Conservation (phyloP, 2,797 vertebrate genomes). For the Aselliscus stoliczkanus region DNA sequence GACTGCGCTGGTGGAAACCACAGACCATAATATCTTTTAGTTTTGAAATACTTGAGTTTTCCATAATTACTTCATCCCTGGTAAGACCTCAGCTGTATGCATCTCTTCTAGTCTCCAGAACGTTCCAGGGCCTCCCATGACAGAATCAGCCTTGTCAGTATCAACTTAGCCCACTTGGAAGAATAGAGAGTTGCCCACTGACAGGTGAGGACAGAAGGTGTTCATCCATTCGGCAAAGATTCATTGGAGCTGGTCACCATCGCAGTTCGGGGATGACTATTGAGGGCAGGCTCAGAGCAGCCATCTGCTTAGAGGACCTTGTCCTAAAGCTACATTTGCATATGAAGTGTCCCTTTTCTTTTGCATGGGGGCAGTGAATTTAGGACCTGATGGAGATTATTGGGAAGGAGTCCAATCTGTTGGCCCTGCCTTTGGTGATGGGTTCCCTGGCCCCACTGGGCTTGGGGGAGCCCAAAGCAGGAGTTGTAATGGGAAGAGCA, state of each 20-base stretch:
- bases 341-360: background rate
- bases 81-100: background rate
- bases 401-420: no score
- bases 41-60: background rate
- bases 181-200: no score
- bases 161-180: background rate
- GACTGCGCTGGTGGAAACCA: background rate
- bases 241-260: background rate
- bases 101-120: background rate
- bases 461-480: background rate
- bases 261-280: background rate
- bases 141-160: background rate
- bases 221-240: background rate
- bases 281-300: background rate
- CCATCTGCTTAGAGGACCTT: background rate
- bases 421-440: background rate
- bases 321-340: background rate
- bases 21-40: background rate
- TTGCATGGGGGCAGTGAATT: background rate
- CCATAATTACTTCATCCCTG: background rate
- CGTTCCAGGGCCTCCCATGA: background rate
- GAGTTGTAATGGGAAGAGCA: background rate
- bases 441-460: background rate
- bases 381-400: background rate
- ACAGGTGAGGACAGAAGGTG: background rate